Base-by-base conservation (phyloP, 2,888 invertebrate genomes). In the Adela reaumurella region DNA sequence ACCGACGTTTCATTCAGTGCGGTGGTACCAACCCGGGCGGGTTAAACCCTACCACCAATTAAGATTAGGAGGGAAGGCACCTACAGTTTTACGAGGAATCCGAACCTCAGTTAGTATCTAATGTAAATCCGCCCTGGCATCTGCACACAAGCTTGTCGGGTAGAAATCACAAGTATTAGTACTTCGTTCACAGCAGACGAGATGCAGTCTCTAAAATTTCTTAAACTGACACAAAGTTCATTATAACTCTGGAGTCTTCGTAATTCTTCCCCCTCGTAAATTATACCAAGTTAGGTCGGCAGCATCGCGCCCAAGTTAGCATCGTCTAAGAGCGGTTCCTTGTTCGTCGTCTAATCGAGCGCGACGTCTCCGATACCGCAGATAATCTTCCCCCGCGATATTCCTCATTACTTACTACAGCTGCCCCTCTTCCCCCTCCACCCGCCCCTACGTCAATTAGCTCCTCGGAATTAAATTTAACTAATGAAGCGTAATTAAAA, bases 401-500 rank as follows among this genome's bases (percentile, higher is more conserved):
- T 14, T 35, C 35, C 35, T 35, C 35, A 35, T 35, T 35, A 35
- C 35, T 35, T 14, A 35, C 35, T n/a, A n/a, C n/a, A n/a, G n/a
- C n/a, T 24, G 24, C 24, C 24, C 24, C 24, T 8, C 63, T 62
- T 58, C 56, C 55, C 54, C 57, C 55, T 57, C 56, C 65, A 69
- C 70, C 76, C 76, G 69, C 70, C 65, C 61, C 60, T 62, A 66
- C 70, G 71, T 74, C 74, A 72, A 73, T 74, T 77, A 74, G 68
- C 64, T 61, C 63, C 74, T 71, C 64, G 3, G 69, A 76, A 74
- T 78, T 76, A 76, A 77, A 78, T 77, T 76, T 70, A 71, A 68
- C 68, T 77, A 77, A 78, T 78, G 78, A 78, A 76, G 73, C 68
- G 63, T 77, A 73, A 78, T 78, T 78, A 78, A 76, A 77, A 76